A percentile compares a stretch with the other conserved stretches of the same genome.
Evolutionary conservation across 1,140 invertebrate species (phyloP).

Genomic region (Drosophila insularis): DNA sequence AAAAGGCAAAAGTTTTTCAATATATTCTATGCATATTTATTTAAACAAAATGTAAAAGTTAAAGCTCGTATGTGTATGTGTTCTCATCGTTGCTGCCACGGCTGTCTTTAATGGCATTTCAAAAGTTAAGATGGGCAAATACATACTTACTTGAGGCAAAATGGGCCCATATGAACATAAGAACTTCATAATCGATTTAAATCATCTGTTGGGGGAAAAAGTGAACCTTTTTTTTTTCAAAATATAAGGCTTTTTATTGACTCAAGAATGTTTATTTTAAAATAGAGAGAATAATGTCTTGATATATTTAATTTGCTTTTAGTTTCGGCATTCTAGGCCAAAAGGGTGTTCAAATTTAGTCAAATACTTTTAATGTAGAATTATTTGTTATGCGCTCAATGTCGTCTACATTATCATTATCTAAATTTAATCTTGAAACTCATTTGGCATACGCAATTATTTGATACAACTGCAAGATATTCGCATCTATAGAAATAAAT

Average conservation of each 20-base stretch:
- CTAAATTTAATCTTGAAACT: conserved; percentile 24
- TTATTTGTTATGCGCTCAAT: conserved; percentile 25
- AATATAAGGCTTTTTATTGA: not conserved
- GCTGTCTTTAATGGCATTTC: conserved; percentile 8
- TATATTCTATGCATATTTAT: conserved; percentile 16
- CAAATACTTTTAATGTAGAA: conserved; percentile 21
- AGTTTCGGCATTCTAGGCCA: no score
- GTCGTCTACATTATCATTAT: conserved; percentile 40
- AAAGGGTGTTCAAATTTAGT: not conserved
- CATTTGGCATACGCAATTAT: conserved; percentile 54
- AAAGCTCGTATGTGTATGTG: not conserved
- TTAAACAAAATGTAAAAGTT: conserved; percentile 27
- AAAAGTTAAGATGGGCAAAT: conserved; percentile 10
- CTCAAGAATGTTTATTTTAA: no score
- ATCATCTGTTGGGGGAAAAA: not conserved
- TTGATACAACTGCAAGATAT: not conserved
- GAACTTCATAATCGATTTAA: not conserved
- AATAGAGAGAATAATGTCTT: no score
- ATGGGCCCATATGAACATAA: not conserved
- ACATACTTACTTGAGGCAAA: not conserved
- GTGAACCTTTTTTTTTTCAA: not conserved
- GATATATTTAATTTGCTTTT: no score
- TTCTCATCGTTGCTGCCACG: not conserved
- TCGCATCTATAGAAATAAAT: not conserved
- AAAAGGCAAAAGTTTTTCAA: conserved; percentile 47